A percentile compares a stretch with the other conserved stretches of the same genome.
These are phyloP conservation scores for Oreortyx pictus DNA, from an alignment of 2,797 vertebrate genomes.

Conservation along the genomic window DNA sequence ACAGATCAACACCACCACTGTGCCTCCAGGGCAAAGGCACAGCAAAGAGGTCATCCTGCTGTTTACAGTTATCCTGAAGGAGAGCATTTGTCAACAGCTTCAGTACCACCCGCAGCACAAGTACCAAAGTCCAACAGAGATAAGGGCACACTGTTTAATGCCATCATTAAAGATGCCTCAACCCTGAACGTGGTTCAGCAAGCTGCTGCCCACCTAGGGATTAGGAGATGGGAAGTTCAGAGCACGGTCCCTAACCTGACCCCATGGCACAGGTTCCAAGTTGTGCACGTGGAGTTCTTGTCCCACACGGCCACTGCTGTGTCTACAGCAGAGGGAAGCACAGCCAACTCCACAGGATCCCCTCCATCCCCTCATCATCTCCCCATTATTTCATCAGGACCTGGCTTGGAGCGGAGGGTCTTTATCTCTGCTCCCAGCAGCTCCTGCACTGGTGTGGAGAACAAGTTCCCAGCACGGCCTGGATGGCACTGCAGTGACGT, in stretches of 20 bases:
- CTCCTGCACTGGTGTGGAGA: slow-evolving; percentile 33
- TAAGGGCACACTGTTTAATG: slow-evolving; percentile 25
- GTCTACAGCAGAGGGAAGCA: slow-evolving; percentile 47
- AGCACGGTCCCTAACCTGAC: slow-evolving; percentile 13
- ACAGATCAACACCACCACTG: background rate
- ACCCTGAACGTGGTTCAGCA: background rate
- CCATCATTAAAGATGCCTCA: slow-evolving; percentile 11
- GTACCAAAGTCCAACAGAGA: slow-evolving; percentile 47
- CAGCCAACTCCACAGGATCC: slow-evolving; percentile 49
- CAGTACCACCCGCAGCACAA: slow-evolving; percentile 61
- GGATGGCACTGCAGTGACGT: slow-evolving; percentile 35
- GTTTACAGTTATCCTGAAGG: slow-evolving; percentile 34
- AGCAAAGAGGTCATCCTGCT: slow-evolving; percentile 15
- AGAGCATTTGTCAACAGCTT: slow-evolving; percentile 58
- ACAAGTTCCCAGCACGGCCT: slow-evolving; percentile 26
- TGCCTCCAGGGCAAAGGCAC: background rate
- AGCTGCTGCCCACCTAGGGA: slow-evolving; percentile 1
- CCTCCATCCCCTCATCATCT: slow-evolving; percentile 54
- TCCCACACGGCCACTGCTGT: background rate
- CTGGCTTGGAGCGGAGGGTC: slow-evolving; percentile 27
- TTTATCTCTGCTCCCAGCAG: background rate
- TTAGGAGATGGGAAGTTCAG: background rate
- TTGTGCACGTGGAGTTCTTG: background rate
- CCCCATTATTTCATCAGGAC: slow-evolving; percentile 58
- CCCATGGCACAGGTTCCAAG: background rate